Evolutionary conservation across 2,888 invertebrate species (phyloP).

Genomic region (Petrolisthes cinctipes): DNA sequence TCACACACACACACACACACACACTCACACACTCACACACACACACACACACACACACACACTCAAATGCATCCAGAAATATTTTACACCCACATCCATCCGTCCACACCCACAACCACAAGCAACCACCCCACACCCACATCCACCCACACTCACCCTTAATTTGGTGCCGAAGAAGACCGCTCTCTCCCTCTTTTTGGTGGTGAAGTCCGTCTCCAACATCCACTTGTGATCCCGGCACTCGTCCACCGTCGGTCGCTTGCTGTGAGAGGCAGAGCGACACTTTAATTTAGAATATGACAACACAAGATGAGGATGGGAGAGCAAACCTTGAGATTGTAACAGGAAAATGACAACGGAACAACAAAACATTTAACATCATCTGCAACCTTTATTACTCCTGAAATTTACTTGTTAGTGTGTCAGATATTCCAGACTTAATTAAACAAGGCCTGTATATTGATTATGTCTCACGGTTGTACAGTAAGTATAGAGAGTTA

Average conservation of each 20-base stretch:
- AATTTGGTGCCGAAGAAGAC: conserved; percentile 83
- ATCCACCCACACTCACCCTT: conserved; percentile 65
- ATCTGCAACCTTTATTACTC: too few species aligned
- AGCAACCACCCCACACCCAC: not conserved
- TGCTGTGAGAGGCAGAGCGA: conserved; percentile 75
- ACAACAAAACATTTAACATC: too few species aligned
- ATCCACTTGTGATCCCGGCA: conserved; percentile 97
- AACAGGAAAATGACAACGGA: too few species aligned
- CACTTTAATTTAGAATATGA: too few species aligned
- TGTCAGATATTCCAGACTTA: too few species aligned
- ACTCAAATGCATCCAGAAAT: not conserved
- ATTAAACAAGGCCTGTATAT: not conserved
- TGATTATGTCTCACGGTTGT: not conserved
- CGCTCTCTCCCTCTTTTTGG: conserved; percentile 89
- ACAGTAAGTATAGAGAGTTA: conserved; percentile 51
- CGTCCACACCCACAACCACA: not conserved
- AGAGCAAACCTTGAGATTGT: too few species aligned
- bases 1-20: not conserved
- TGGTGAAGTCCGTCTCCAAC: conserved; percentile 90
- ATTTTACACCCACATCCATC: not conserved
- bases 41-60: not conserved
- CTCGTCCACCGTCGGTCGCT: conserved; percentile 93
- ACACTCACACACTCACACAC: not conserved
- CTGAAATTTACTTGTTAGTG: too few species aligned
- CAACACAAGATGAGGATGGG: too few species aligned